These are phyloP conservation scores for Pterocles orientalis DNA, from an alignment of 2,113 vertebrate species.

Conservation along the genomic window DNA sequence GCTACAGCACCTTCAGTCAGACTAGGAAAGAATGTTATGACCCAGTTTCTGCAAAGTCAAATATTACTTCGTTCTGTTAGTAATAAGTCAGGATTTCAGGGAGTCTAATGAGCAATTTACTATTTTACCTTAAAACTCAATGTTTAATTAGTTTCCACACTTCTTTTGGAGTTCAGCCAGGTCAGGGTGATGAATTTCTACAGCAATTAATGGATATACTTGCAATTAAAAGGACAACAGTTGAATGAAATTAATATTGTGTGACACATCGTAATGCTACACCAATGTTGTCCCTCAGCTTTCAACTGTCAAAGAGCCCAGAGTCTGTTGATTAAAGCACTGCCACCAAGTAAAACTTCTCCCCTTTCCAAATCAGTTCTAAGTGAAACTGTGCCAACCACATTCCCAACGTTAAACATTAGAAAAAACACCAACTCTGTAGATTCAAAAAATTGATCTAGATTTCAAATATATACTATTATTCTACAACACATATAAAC, in stretches of 20 bases:
- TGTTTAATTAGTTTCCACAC: conserved; percentile 71
- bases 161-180: conserved; percentile 62
- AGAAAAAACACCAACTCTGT: neutral
- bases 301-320: neutral
- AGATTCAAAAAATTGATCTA: neutral
- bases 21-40: conserved; percentile 14
- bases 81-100: conserved; percentile 56
- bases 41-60: conserved; percentile 64
- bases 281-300: neutral
- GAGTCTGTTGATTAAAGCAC: neutral
- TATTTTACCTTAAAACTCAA: conserved; percentile 69
- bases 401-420: neutral
- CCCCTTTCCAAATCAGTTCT: neutral
- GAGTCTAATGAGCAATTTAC: conserved; percentile 51
- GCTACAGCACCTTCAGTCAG: neutral
- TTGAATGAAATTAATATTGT: conserved; percentile 4
- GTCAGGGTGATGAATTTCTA: conserved; percentile 54
- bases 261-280: neutral
- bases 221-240: conserved; percentile 47
- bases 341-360: neutral
- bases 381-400: neutral
- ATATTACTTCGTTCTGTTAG: conserved; percentile 38
- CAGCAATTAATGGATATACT: conserved; percentile 65
- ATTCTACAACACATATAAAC: neutral
- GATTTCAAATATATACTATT: neutral